Percentiles rank a stretch among this genome's conserved stretches.
Conservation (phyloP, 2,113 vertebrate genomes). For the Corythoichthys haematopterus region DNA sequence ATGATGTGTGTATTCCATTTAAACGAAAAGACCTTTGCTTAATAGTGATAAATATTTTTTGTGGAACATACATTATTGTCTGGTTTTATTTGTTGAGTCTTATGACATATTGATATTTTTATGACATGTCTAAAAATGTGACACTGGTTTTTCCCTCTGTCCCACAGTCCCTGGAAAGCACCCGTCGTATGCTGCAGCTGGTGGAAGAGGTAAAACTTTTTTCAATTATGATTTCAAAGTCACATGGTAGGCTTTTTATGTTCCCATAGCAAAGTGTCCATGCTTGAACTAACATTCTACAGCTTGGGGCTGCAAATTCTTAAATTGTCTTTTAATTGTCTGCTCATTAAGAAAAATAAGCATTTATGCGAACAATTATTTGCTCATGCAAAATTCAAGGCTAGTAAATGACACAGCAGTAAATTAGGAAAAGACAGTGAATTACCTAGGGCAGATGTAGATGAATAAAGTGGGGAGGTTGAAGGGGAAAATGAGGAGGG, state of each 20-base stretch:
- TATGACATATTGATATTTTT: neutral
- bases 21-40: neutral
- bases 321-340: conserved; percentile 2
- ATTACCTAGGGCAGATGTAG: conserved; percentile 1
- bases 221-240: neutral
- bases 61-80: neutral
- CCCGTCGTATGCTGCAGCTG: conserved; percentile 97
- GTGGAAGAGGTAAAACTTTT: conserved; percentile 92
- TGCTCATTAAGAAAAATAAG: neutral
- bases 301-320: neutral
- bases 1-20: neutral
- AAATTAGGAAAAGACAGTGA: conserved; percentile 5
- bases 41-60: neutral
- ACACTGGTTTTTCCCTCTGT: conserved; percentile 16
- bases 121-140: neutral
- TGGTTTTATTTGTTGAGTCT: neutral
- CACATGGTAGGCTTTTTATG: neutral
- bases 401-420: conserved; percentile 12
- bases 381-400: conserved; percentile 10
- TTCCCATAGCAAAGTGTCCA: neutral
- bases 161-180: conserved; percentile 93
- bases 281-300: neutral
- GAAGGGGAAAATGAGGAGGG: neutral
- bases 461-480: neutral
- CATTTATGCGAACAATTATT: neutral